Conservation (phyloP, 2,888 invertebrate genomes). For the Hesperia comma region DNA sequence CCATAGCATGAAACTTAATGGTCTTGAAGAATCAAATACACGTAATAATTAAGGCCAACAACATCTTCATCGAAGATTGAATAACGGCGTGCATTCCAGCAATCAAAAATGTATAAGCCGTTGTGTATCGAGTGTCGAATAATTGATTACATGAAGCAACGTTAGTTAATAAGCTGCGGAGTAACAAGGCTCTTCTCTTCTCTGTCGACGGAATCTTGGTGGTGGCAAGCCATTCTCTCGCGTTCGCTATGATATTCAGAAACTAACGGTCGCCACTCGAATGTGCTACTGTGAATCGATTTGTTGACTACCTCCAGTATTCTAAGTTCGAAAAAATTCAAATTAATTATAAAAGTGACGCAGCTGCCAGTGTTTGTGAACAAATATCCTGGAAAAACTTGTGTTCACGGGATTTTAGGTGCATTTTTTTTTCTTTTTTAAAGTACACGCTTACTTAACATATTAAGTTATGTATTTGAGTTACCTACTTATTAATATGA, state of each 20-base stretch:
- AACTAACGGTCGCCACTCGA: slow-evolving; percentile 2
- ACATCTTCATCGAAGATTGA: neutral
- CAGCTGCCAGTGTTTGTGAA: slow-evolving; percentile 11
- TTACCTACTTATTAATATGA: no score
- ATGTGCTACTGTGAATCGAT: slow-evolving; percentile 15
- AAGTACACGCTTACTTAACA: neutral
- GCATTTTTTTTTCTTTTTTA: neutral
- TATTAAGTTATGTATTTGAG: no score
- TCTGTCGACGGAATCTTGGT: slow-evolving; percentile 6
- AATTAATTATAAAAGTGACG: neutral
- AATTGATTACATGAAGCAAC: slow-evolving; percentile 14
- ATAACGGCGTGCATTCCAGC: neutral
- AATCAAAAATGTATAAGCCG: neutral
- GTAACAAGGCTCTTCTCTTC: slow-evolving; percentile 3
- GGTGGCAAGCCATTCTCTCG: slow-evolving; percentile 32
- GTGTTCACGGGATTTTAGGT: neutral
- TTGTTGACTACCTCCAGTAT: neutral
- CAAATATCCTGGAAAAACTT: neutral
- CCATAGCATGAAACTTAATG: no score
- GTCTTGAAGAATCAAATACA: neutral
- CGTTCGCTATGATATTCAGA: slow-evolving; percentile 18
- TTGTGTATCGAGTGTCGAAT: slow-evolving; percentile 1
- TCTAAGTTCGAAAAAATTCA: neutral
- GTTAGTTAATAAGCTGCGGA: neutral
- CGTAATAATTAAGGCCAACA: neutral